Conservation (phyloP, 2,797 vertebrate species). For the Sebastolobus alascanus region DNA sequence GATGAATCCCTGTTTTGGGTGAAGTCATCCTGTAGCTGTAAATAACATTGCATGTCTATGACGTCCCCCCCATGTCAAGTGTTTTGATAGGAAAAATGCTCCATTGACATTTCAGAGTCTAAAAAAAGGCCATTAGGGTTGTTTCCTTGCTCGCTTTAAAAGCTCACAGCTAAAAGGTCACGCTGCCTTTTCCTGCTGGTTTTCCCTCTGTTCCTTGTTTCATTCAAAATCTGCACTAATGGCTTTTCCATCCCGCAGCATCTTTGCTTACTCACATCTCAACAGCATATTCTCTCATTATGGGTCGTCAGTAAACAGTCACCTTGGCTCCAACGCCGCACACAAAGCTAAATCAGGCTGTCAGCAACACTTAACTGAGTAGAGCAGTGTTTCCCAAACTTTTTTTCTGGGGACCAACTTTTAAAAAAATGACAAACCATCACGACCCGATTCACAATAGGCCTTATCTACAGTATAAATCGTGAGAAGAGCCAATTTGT, state of each 20-base stretch:
- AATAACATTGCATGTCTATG: conserved; percentile 63
- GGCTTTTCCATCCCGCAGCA: conserved; percentile 66
- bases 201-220: conserved; percentile 57
- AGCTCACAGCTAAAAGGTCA: conserved; percentile 69
- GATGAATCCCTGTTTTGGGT: conserved; percentile 65
- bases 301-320: conserved; percentile 65
- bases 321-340: conserved; percentile 53
- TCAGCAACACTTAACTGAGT: conserved; percentile 66
- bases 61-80: conserved; percentile 57
- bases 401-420: no score
- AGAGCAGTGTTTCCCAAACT: conserved; percentile 11
- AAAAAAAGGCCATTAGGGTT: conserved; percentile 65
- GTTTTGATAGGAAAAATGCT: conserved; percentile 71
- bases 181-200: conserved; percentile 43
- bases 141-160: conserved; percentile 56
- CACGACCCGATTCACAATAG: no score
- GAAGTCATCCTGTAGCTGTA: conserved; percentile 67
- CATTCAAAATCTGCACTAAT: conserved; percentile 65
- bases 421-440: no score
- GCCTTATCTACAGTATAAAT: no score
- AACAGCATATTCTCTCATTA: conserved; percentile 70
- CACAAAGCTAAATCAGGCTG: conserved; percentile 60
- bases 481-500: no score
- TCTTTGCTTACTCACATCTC: conserved; percentile 75
- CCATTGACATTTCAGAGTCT: conserved; percentile 66